Percentiles rank a stretch among this genome's conserved stretches.
These are phyloP conservation scores for Temnothorax unifasciatus DNA, from an alignment of 2,888 invertebrate species.

Conservation along the genomic window DNA sequence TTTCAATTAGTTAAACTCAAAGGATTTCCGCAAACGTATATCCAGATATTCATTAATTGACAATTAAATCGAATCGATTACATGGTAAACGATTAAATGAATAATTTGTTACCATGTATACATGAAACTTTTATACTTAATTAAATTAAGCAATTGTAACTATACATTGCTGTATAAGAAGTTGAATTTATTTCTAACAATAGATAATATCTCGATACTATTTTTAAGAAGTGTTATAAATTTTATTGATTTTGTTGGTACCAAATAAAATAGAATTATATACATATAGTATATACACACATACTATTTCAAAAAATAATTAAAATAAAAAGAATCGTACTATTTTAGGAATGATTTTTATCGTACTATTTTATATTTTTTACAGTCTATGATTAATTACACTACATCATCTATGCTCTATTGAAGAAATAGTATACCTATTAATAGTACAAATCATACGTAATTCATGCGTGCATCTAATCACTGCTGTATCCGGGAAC, in stretches of 20 bases:
- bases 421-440: neutral
- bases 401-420: neutral
- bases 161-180: neutral
- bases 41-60: neutral
- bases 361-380: neutral
- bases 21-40: neutral
- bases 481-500: neutral
- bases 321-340: neutral
- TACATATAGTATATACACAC: neutral
- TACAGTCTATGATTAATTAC: neutral
- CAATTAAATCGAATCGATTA: neutral
- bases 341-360: neutral
- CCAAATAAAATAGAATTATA: neutral
- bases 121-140: neutral
- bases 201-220: neutral
- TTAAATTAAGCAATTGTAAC: neutral
- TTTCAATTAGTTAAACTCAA: constrained; percentile 52
- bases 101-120: neutral
- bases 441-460: constrained; percentile 1
- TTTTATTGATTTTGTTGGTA: neutral
- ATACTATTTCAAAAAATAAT: neutral
- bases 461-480: neutral
- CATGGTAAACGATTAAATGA: neutral
- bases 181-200: neutral
- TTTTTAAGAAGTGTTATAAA: neutral